Percentiles rank a stretch among this genome's conserved stretches.
phyloP scores from a whole-genome alignment of 2,797 vertebrate species.

The Tokudaia muenninki region DNA sequence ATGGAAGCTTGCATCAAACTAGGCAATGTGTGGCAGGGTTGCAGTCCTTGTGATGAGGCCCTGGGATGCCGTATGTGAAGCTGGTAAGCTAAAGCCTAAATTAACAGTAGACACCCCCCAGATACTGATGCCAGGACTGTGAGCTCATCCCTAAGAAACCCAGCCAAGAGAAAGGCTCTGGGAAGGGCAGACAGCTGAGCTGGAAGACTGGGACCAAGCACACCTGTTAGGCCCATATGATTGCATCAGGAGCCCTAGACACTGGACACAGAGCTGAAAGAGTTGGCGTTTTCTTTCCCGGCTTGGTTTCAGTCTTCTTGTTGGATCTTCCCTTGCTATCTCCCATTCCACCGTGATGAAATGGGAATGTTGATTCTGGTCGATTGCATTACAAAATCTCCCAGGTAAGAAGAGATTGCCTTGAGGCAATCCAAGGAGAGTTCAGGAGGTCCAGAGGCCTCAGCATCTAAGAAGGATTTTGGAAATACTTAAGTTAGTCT shows the following conservation, averaged over 20 bases:
- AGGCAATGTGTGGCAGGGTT: background rate
- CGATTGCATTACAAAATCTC: background rate
- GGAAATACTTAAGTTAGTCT: background rate
- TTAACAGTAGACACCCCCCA: background rate
- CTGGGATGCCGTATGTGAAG: background rate
- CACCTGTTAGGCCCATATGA: no score
- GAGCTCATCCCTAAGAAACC: background rate
- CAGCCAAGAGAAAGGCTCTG: background rate
- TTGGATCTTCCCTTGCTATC: background rate
- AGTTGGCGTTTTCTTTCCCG: background rate
- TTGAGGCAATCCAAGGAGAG: background rate
- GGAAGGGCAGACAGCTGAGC: background rate
- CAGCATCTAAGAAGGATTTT: background rate
- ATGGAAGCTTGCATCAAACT: background rate
- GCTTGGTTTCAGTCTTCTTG: background rate
- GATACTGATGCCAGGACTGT: background rate
- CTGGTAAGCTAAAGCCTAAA: background rate
- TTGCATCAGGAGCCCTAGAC: background rate
- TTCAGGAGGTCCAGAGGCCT: background rate
- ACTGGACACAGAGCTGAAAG: background rate
- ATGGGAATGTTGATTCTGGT: background rate
- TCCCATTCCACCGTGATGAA: background rate
- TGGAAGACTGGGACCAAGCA: no score
- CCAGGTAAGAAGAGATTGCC: background rate
- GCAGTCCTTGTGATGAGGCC: background rate